Percentiles rank a stretch among this genome's conserved stretches.
Conservation (phyloP, 35 echinoderm and acorn worm species). For the Ophiothrix spiculata region DNA sequence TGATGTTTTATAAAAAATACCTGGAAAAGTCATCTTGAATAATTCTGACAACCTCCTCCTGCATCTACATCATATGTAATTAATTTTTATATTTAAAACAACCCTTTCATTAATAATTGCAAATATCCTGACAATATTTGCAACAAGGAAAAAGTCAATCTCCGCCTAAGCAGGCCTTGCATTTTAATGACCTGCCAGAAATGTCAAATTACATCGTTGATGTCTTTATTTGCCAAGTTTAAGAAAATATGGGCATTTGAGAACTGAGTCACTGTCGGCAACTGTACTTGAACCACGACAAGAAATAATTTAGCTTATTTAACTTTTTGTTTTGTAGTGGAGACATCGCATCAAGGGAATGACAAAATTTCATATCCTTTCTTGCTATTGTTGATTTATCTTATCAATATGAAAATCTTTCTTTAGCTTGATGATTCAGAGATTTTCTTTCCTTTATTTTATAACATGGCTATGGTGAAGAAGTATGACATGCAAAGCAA, state of each 20-base stretch:
- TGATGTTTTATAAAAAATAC: too few relatives aligned
- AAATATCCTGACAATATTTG: neutral
- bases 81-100: neutral
- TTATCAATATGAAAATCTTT: too few relatives aligned
- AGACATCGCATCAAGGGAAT: too few relatives aligned
- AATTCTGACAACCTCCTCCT: too few relatives aligned
- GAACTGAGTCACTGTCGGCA: neutral
- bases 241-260: neutral
- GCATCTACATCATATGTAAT: too few relatives aligned
- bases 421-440: too few relatives aligned
- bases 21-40: too few relatives aligned
- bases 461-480: too few relatives aligned
- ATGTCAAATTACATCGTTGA: neutral
- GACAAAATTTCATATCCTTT: neutral
- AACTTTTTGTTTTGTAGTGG: neutral
- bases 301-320: neutral
- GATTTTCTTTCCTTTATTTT: too few relatives aligned
- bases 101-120: neutral
- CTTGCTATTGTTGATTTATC: too few relatives aligned
- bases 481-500: too few relatives aligned
- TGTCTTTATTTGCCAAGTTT: neutral
- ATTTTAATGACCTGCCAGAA: slow-evolving; percentile 5
- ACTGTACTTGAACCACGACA: neutral
- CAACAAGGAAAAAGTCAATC: neutral
- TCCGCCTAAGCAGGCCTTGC: neutral